phyloP scores from a whole-genome alignment of 2,888 invertebrate species.

The Drosophila paracracens region DNA sequence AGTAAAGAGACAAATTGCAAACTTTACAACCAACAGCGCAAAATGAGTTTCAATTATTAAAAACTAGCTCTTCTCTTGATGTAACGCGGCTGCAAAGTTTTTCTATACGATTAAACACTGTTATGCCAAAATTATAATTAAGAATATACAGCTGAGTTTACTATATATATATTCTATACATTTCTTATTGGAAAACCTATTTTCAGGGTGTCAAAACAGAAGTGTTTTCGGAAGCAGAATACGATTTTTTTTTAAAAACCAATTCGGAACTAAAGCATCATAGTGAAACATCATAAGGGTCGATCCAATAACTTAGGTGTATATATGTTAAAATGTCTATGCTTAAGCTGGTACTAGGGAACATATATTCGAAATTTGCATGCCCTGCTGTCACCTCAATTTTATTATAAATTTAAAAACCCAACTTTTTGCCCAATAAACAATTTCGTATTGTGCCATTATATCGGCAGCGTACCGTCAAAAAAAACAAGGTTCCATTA shows the following conservation, averaged over 20 bases:
- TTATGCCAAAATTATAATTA: not conserved
- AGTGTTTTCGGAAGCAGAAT: not conserved
- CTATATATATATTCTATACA: not conserved
- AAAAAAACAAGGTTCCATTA: no score
- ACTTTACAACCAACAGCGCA: constrained; percentile 6
- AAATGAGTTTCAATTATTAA: constrained; percentile 12
- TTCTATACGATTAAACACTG: not conserved
- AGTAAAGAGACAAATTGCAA: constrained; percentile 8
- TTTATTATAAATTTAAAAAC: no score
- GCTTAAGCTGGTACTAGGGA: not conserved
- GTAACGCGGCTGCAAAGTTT: not conserved
- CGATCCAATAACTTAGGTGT: not conserved
- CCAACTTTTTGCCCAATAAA: no score
- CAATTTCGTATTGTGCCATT: no score
- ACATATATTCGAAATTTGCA: not conserved
- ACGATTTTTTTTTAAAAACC: rapidly evolving
- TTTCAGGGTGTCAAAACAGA: not conserved
- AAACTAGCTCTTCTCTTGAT: not conserved
- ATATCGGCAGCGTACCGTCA: no score
- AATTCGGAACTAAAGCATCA: not conserved
- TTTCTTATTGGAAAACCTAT: not conserved
- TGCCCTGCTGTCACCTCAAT: no score
- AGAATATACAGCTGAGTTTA: no score
- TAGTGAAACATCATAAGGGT: not conserved
- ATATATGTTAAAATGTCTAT: not conserved